Percentiles rank a stretch among this genome's conserved stretches.
Evolutionary conservation across 2,888 invertebrate species (phyloP).

Genomic region (Nomada goodeniana): DNA sequence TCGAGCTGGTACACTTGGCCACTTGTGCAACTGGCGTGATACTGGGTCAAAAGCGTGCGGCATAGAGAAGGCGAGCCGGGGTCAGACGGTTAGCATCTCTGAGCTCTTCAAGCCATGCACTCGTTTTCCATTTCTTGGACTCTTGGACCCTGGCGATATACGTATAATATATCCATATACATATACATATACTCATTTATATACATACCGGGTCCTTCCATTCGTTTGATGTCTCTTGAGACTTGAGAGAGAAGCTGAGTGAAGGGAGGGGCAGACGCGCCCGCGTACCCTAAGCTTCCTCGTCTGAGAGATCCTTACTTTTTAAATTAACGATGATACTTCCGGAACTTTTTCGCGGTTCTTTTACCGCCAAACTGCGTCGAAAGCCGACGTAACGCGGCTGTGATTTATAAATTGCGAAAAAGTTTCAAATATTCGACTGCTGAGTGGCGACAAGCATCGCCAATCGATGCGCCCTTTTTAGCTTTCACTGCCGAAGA

Average conservation of each 20-base stretch:
- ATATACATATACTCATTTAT: no score
- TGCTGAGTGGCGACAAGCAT: neutral
- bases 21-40: constrained; percentile 38
- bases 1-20: constrained; percentile 36
- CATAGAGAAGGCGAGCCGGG: constrained; percentile 22
- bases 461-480: no score
- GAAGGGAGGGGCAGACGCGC: constrained; percentile 19
- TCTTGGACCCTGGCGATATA: constrained; percentile 55
- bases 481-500: neutral
- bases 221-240: constrained; percentile 52
- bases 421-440: neutral
- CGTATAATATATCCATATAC: no score
- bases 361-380: constrained; percentile 9
- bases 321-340: constrained; percentile 62
- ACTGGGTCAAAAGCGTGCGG: constrained; percentile 61
- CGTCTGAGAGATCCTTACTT: constrained; percentile 54
- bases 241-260: neutral
- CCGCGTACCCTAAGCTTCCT: constrained; percentile 40
- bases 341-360: constrained; percentile 38
- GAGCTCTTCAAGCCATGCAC: constrained; percentile 40
- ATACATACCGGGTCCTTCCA: constrained; percentile 34
- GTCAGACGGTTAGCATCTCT: constrained; percentile 45
- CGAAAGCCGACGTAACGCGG: constrained; percentile 16
- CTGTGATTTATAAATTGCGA: constrained; percentile 36
- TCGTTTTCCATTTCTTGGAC: constrained; percentile 46